These are phyloP conservation scores for Whitmania pigra DNA, from an alignment of 1,140 invertebrate species.

Conservation along the genomic window DNA sequence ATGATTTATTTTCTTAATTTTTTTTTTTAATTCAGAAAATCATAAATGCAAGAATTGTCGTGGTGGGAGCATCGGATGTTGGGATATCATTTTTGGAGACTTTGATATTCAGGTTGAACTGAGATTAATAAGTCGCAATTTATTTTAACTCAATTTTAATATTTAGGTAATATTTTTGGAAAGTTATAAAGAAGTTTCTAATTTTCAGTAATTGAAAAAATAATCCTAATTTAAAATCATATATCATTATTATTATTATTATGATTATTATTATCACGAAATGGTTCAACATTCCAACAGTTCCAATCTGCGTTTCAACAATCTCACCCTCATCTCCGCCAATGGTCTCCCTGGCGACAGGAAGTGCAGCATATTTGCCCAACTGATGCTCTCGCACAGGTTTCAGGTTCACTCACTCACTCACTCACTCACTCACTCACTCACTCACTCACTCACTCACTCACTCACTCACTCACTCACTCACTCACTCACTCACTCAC, in stretches of 20 bases:
- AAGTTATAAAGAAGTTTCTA: no score
- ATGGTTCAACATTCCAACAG: conserved; percentile 27
- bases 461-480: conserved; percentile 23
- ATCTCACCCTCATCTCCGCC: conserved; percentile 49
- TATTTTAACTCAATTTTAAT: not conserved
- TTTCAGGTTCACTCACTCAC: no score
- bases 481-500: conserved; percentile 20
- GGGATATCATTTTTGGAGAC: conserved; percentile 56
- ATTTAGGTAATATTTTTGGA: no score
- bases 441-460: conserved; percentile 4
- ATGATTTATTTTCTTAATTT: no score
- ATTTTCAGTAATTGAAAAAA: no score
- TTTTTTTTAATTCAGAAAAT: conserved; percentile 33
- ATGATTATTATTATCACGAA: not conserved
- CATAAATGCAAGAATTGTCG: conserved; percentile 53
- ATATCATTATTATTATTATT: no score
- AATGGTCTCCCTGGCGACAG: conserved; percentile 51
- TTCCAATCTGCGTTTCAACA: conserved; percentile 42
- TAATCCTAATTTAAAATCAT: no score
- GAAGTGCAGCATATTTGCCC: not conserved
- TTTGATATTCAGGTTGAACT: conserved; percentile 49
- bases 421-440: no score
- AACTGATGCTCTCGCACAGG: no score
- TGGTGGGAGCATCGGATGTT: conserved; percentile 59
- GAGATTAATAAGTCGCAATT: no score